Percentiles rank a stretch among this genome's conserved stretches.
phyloP scores from a whole-genome alignment of 2,113 vertebrate species.

The Rhizomys pruinosus region DNA sequence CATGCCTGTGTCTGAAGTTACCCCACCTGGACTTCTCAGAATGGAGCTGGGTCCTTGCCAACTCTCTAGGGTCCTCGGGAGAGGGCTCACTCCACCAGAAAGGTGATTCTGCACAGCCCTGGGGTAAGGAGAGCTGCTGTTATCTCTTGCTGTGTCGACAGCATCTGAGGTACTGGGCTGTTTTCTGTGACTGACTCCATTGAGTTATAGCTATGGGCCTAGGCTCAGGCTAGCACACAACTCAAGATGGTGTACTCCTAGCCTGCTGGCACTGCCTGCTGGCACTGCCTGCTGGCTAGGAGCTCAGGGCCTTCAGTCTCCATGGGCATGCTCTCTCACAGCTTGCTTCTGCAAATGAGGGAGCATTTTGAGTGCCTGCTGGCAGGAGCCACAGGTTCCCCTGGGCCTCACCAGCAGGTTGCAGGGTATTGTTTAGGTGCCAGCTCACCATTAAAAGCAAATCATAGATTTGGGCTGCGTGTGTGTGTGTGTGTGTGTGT shows the following conservation, averaged over 20 bases:
- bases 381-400: not conserved
- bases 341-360: not conserved
- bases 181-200: not conserved
- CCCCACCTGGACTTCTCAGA: accelerated
- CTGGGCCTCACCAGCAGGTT: not conserved
- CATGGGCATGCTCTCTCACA: not conserved
- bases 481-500: no score
- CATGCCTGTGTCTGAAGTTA: not conserved
- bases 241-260: not conserved
- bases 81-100: not conserved
- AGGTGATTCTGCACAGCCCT: not conserved
- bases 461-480: not conserved
- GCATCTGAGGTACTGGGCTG: not conserved
- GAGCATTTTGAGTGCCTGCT: not conserved
- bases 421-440: not conserved
- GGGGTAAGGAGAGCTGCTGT: not conserved
- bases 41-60: no score
- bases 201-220: not conserved
- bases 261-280: not conserved
- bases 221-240: not conserved
- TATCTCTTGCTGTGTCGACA: not conserved
- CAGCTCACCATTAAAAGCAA: not conserved
- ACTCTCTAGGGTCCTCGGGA: accelerated
- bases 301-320: not conserved
- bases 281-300: not conserved